Conservation (phyloP, 2,888 invertebrate genomes). For the Shargacucullia verbasci region DNA sequence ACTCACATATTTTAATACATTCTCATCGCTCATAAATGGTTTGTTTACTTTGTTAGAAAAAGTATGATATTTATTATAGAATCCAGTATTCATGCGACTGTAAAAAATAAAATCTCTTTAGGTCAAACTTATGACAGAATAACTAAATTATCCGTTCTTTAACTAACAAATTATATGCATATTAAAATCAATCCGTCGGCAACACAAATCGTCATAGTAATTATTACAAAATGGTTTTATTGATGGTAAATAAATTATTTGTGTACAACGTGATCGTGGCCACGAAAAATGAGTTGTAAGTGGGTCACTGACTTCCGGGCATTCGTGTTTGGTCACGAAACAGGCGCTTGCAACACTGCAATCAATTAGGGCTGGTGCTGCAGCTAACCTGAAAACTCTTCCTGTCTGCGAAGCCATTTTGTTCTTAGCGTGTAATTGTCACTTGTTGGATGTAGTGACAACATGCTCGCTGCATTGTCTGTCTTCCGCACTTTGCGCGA, state of each 20-base stretch:
- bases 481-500: too few species aligned
- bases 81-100: too few species aligned
- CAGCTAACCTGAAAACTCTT: neutral
- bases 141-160: constrained; percentile 9
- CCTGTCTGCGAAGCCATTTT: too few species aligned
- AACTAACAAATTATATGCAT: constrained; percentile 31
- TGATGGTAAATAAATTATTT: constrained; percentile 54
- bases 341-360: constrained; percentile 70
- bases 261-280: constrained; percentile 67
- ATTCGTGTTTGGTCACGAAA: constrained; percentile 81
- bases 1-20: too few species aligned
- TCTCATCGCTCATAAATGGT: too few species aligned
- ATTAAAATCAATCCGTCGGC: constrained; percentile 9
- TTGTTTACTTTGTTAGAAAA: too few species aligned
- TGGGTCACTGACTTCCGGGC: constrained; percentile 82
- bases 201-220: constrained; percentile 18
- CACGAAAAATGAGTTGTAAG: constrained; percentile 78
- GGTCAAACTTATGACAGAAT: constrained; percentile 15
- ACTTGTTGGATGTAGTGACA: too few species aligned
- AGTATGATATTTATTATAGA: too few species aligned
- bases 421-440: too few species aligned
- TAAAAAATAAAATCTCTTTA: too few species aligned
- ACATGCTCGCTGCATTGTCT: too few species aligned
- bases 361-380: constrained; percentile 54
- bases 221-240: constrained; percentile 51